Evolutionary conservation across 2,888 invertebrate species (phyloP), one percentile per base, ranked within the genome.

Genomic region (Philonicus albiceps): DNA sequence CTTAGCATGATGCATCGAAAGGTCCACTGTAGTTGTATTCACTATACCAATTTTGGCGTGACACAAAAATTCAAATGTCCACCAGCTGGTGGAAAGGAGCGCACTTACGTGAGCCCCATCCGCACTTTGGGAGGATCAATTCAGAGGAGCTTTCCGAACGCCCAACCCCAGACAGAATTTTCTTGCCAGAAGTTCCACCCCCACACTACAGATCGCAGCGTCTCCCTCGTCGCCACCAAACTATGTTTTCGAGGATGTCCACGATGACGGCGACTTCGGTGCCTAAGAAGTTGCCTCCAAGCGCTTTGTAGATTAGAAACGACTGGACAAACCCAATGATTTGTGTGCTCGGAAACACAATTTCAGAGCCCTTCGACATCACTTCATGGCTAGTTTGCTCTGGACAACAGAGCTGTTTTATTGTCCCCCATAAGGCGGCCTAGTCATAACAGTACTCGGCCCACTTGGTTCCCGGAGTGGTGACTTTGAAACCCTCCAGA

Each of bases 331-430:
- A 34, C 31, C 43, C 37, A 64, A 86, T 86, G 87, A 85, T 85
- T 85, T 87, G 87, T 87, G 74, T 87, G 31, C 43, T 72, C 64
- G 49, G n/a, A 85, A 72, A 85, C 80, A 55, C 74, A 74, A 87
- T 85, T 87, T 87, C 43, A 73, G 85, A 87, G 11, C 22, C 73
- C 81, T 53, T 81, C 1, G 53, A 81, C 81, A 81, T 55, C 81
- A 55, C 64, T n/a, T 34, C 2, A n/a, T 1, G 31, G 19, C 22
- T 27, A 81, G 55, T 81, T 81, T 81, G 31, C 64, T 19, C 31
- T 31, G 34, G 6, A 53, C 30, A 64, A 55, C 81, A 74, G 64
- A 13, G 1, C 34, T 16, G 81, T 19, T 81, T 81, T 81, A 81
- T 81, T 55, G 55, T 64, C 31, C 81, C 19, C 22, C 31, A 19